phyloP scores from a whole-genome alignment of 2,113 vertebrate species.

The Sander lucioperca region DNA sequence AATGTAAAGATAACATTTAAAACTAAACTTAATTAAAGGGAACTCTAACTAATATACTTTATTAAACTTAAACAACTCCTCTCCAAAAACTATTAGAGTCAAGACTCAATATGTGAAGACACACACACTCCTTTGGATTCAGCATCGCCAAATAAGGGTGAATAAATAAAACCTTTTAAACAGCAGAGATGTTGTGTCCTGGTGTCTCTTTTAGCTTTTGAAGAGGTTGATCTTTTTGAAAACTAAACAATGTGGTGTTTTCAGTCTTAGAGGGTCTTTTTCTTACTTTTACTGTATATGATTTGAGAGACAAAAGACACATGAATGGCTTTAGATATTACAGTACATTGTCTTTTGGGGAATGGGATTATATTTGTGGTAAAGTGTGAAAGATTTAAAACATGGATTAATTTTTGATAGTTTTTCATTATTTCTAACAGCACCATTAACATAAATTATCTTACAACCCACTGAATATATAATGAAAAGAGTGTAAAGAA shows the following conservation, averaged over 20 bases:
- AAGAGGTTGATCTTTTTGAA: not conserved
- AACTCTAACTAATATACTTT: not conserved
- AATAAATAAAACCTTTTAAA: conserved; percentile 2
- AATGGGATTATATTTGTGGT: not conserved
- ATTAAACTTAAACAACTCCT: not conserved
- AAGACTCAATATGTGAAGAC: conserved; percentile 5
- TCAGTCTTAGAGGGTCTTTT: conserved; percentile 4
- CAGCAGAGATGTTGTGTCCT: not conserved
- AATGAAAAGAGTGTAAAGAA: not conserved
- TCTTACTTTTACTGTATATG: not conserved
- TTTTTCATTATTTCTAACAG: not conserved
- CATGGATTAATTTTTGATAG: not conserved
- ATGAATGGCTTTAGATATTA: not conserved
- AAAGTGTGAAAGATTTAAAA: not conserved
- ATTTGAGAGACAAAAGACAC: not conserved
- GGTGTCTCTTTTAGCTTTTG: conserved; percentile 17
- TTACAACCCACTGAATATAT: not conserved
- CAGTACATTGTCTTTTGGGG: not conserved
- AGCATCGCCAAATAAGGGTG: not conserved
- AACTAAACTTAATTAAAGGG: not conserved
- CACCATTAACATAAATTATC: not conserved
- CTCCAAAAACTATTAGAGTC: conserved; percentile 6
- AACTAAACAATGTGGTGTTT: conserved; percentile 9
- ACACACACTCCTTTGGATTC: not conserved
- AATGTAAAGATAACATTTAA: conserved; percentile 58